Conservation (phyloP, 2,113 vertebrate species). For the Ammodytes marinus region DNA sequence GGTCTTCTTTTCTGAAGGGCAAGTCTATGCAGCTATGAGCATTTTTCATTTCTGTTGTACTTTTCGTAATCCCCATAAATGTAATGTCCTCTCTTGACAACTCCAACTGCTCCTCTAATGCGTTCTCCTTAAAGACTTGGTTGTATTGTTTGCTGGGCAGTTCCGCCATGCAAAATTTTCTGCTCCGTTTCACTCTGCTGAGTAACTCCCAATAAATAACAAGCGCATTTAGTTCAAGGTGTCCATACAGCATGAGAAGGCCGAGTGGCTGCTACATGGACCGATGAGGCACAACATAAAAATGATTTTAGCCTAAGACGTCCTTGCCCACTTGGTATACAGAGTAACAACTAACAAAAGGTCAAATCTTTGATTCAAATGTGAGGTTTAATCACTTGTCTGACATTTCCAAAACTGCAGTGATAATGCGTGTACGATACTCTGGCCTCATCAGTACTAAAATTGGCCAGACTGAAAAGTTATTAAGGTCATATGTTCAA, state of each 20-base stretch:
- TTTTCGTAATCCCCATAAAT: no score
- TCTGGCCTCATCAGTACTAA: background rate
- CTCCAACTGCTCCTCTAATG: no score
- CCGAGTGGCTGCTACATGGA: conserved; percentile 16
- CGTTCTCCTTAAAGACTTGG: no score
- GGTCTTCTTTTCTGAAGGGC: no score
- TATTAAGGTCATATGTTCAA: background rate
- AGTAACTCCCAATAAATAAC: background rate
- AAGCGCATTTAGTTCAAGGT: background rate
- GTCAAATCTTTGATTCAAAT: background rate
- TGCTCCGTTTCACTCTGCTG: background rate
- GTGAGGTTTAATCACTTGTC: background rate
- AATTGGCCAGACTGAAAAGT: background rate
- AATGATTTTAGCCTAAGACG: background rate
- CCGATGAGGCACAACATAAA: background rate
- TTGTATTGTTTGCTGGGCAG: no score
- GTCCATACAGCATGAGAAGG: background rate
- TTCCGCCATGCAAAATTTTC: background rate
- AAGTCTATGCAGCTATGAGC: no score
- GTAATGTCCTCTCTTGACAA: no score
- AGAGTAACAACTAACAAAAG: background rate
- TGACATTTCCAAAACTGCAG: background rate
- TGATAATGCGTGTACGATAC: background rate
- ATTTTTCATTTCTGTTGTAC: no score
- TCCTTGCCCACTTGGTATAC: background rate